phyloP scores from a whole-genome alignment of 2,113 vertebrate species.

The Gobius niger region DNA sequence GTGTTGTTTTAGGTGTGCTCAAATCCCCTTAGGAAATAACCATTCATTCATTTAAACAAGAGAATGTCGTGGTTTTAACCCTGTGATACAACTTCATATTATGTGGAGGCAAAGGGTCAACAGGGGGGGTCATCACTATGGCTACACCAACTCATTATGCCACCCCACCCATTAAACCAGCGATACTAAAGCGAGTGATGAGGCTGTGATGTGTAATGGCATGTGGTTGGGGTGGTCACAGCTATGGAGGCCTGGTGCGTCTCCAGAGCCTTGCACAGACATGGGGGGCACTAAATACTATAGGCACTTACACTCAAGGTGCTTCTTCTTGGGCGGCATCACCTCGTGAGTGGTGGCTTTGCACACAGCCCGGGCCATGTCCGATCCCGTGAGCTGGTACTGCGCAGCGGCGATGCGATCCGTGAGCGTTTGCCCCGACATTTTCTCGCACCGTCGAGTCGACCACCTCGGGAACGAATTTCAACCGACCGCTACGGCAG shows the following conservation, averaged over 20 bases:
- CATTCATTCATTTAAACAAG: neutral
- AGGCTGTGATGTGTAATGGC: neutral
- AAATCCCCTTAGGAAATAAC: neutral
- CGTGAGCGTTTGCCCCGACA: slow-evolving; percentile 98
- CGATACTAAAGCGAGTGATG: slow-evolving; percentile 14
- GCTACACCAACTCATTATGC: slow-evolving; percentile 36
- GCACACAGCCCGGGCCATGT: slow-evolving; percentile 94
- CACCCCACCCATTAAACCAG: slow-evolving; percentile 47
- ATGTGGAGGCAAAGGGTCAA: slow-evolving; percentile 35
- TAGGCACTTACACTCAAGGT: slow-evolving; percentile 93
- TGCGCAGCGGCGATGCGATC: slow-evolving; percentile 98
- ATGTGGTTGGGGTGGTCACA: slow-evolving; percentile 8
- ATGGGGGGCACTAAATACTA: slow-evolving; percentile 19
- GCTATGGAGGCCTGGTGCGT: neutral
- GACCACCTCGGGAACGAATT: slow-evolving; percentile 53
- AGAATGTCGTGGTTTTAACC: neutral
- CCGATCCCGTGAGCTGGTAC: slow-evolving; percentile 95
- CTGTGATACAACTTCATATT: slow-evolving; percentile 25
- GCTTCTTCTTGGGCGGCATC: slow-evolving; percentile 99
- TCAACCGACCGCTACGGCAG: slow-evolving; percentile 19
- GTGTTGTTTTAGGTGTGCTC: no score
- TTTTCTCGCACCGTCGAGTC: slow-evolving; percentile 80
- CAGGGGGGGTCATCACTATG: slow-evolving; percentile 41
- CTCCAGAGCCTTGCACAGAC: neutral
- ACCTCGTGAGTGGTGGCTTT: slow-evolving; percentile 98